Base-by-base conservation (phyloP, 2,113 vertebrate species). In the Notiomystis cincta region DNA sequence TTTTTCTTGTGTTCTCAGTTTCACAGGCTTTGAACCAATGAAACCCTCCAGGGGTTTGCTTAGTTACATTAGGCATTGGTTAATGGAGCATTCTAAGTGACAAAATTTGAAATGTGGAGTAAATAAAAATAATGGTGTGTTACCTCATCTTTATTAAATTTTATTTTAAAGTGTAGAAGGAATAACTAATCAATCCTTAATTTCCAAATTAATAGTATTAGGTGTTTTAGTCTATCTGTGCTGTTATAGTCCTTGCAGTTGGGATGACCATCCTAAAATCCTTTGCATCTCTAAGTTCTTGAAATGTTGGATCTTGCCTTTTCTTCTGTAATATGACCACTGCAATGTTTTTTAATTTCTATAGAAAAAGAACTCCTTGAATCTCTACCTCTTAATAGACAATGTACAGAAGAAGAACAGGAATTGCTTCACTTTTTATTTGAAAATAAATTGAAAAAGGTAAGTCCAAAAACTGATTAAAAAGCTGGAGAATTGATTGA, bases 401-500 rank as follows among this genome's bases (percentile, higher is more conserved):
- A 99, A 31, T 99, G 99, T 95, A 98, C 98, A 4, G 99, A 98
- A 91, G 99, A 99, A 96, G 99, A 99, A 78, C 98, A 99, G 94
- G 99, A 99, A 96, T 98, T 99, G 70, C 98, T 99, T 44, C 99
- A 97, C 96, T 99, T 99, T 96, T 98, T 99, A 44, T 99, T 99
- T 98, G 99, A 99, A 95, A 99, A 99, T 97, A 99, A 99, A 95
- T 98, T 99, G 95, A 99, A 99, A 97, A 99, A 99, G 99, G 99
- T 98, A 98, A 97, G 69, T 73, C 40, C 7, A 33, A 16, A 83
- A 57, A 57, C 38, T 77, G 17, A 47, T 31, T 60, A 33, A 40
- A 93, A 84, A 66, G 20, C 28, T 75, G 23, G 20, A 56, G 5
- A 75, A 51, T 3, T 50, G 33, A 24, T 62, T 38, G 14, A 11